phyloP scores from a whole-genome alignment of 2,888 invertebrate species.

The Erpobdella octoculata region DNA sequence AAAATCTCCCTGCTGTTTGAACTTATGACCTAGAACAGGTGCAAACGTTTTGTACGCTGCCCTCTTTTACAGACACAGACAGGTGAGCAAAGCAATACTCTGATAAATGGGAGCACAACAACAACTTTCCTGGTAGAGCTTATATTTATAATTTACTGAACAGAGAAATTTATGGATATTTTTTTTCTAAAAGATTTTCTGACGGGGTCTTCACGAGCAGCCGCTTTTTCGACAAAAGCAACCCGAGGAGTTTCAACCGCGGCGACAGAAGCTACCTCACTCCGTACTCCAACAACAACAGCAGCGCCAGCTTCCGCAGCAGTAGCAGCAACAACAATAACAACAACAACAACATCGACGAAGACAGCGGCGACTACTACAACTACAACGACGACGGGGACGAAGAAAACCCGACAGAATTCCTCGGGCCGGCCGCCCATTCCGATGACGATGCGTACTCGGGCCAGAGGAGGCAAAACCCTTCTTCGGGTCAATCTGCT shows the following conservation, averaged over 20 bases:
- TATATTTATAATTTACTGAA: too few species aligned
- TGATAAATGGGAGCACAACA: too few species aligned
- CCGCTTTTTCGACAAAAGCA: not conserved
- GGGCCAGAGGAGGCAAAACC: not conserved
- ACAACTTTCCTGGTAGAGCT: too few species aligned
- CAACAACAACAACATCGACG: not conserved
- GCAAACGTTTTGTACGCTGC: too few species aligned
- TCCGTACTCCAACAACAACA: not conserved
- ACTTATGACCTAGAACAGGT: not conserved
- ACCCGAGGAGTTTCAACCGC: not conserved
- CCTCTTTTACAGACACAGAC: too few species aligned
- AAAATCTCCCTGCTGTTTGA: not conserved
- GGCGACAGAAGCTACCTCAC: slow-evolving; percentile 6
- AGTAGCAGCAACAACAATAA: not conserved
- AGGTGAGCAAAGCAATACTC: too few species aligned
- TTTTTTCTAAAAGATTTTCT: slow-evolving; percentile 19
- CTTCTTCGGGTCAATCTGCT: too few species aligned
- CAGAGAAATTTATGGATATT: too few species aligned
- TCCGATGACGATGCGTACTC: not conserved
- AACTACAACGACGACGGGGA: not conserved
- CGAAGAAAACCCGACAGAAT: not conserved
- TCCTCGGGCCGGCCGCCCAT: not conserved
- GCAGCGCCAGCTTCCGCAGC: not conserved
- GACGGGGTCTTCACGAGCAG: slow-evolving; percentile 16
- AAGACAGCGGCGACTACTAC: not conserved